Conservation (phyloP, 1,140 invertebrate genomes). For the Galleria mellonella region DNA sequence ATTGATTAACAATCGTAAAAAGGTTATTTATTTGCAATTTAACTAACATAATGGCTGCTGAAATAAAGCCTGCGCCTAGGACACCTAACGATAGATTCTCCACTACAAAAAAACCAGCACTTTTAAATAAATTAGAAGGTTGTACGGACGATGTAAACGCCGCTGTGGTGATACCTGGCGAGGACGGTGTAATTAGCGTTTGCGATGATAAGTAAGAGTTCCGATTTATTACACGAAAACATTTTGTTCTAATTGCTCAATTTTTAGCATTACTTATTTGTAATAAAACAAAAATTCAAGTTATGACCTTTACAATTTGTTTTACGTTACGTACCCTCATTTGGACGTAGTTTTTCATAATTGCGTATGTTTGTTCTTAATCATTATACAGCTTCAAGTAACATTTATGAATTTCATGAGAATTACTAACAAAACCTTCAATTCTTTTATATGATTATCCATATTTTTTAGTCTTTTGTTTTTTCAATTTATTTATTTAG, state of each 20-base stretch:
- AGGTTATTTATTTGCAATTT: slow-evolving; percentile 57
- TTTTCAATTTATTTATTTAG: no score
- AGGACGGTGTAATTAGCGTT: slow-evolving; percentile 97
- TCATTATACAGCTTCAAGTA: no score
- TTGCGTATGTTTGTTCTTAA: no score
- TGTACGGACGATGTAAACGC: slow-evolving; percentile 94
- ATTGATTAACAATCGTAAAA: slow-evolving; percentile 8
- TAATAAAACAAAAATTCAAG: no score
- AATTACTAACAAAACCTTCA: no score
- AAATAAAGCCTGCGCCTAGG: slow-evolving; percentile 92
- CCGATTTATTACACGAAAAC: slow-evolving; percentile 13
- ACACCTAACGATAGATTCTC: slow-evolving; percentile 86
- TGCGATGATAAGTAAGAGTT: slow-evolving; percentile 94
- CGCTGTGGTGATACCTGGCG: slow-evolving; percentile 92
- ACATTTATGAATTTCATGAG: no score
- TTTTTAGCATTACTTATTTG: no score
- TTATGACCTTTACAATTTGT: not conserved
- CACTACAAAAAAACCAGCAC: slow-evolving; percentile 88
- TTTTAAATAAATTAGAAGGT: slow-evolving; percentile 94
- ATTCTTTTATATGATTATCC: no score
- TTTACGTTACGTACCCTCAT: slow-evolving; percentile 9
- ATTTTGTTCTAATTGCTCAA: not conserved
- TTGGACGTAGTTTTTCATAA: no score
- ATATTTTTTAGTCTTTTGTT: no score
- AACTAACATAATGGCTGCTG: slow-evolving; percentile 87